These are phyloP conservation scores for Bolborhynchus lineola DNA, from an alignment of 2,113 vertebrate species.

Conservation along the genomic window DNA sequence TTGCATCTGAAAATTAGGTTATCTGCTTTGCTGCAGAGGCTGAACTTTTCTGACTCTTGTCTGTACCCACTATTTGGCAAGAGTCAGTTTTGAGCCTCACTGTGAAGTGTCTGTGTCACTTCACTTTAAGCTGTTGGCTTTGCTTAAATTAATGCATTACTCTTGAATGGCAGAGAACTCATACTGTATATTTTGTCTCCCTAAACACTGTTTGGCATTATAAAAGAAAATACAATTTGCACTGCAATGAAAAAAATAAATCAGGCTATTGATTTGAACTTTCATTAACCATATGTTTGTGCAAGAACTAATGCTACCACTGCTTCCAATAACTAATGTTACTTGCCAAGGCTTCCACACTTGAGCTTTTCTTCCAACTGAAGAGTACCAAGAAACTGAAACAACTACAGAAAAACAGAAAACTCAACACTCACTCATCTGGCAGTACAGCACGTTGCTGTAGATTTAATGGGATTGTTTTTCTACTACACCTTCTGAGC, in stretches of 20 bases:
- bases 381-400: not conserved
- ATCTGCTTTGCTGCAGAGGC: not conserved
- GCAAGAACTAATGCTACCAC: not conserved
- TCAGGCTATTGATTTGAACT: not conserved
- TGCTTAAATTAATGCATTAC: not conserved
- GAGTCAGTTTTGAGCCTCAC: not conserved
- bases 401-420: not conserved
- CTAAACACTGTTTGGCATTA: not conserved
- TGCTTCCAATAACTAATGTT: not conserved
- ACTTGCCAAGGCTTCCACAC: not conserved
- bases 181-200: not conserved
- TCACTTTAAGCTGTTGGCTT: not conserved
- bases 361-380: not conserved
- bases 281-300: not conserved
- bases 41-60: not conserved
- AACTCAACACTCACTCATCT: not conserved
- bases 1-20: not conserved
- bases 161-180: not conserved
- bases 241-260: not conserved
- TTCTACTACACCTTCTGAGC: not conserved
- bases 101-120: not conserved
- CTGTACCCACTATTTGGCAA: not conserved
- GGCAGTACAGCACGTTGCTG: not conserved
- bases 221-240: not conserved
- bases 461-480: not conserved